Evolutionary conservation across 1,140 invertebrate genomes (phyloP), one percentile per base, ranked within the genome.

Genomic region (Diprion similis): DNA sequence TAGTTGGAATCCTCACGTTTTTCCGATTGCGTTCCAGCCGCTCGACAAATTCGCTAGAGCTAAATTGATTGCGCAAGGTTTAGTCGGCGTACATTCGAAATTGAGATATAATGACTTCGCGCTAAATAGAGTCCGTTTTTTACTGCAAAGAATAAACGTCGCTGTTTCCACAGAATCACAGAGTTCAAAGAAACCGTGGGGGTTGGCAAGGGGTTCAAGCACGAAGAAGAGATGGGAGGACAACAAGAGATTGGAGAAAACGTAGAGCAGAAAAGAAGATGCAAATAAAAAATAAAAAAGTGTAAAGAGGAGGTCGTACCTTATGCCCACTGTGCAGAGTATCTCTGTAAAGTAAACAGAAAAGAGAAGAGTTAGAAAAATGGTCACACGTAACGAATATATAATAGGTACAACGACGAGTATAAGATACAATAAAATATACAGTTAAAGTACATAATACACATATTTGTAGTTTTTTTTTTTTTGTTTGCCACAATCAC

Each of bases 261-360:
- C 11, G 37, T 13, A 19, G 66, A 64, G 13, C 17, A 19, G 19
- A 68, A 8, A 17, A 19, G 11, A 17, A 8, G 11, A 19, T 8
- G 37, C 66, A 19, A 68, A 45, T 64, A 11, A 67, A 71, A 69
- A 80, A 76, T 78, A 78, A 75, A 78, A 77, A 47, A 75, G 51
- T 59, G 11, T 17, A 59, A 59, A 78, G 76, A 76, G 72, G 73
- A 78, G 69, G 76, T 80, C 84, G 80, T 88, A 88, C 86, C 86
- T 88, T 88, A 80, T 88, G 83, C 75, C 86, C 85, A 78, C 85
- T 85, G 84, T 86, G 85, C 79, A 87, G 86, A 83, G 85, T 83
- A 79, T 86, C 85, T 87, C 87, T 88, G 87, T 81, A 88, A 88
- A 83, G 83, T 80, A 86, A 86, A 83, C 78, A 86, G 83, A 86